Base-by-base conservation (phyloP, 2,797 vertebrate species). In the Rallus crepitans region DNA sequence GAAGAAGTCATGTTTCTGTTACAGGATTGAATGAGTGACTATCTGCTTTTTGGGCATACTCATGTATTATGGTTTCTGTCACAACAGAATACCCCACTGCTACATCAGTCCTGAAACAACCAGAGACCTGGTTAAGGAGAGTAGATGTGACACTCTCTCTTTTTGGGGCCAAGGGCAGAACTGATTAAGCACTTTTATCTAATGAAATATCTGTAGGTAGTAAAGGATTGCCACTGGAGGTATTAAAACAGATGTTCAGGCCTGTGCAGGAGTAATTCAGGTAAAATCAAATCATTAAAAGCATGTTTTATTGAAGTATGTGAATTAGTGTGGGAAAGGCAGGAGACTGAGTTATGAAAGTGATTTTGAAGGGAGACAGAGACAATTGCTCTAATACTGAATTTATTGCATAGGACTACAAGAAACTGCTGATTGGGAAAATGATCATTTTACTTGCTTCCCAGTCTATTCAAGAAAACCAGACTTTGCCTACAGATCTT, bases 241-340 rank as follows among this genome's bases (percentile, higher is more conserved):
- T 35, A 79, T 89, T 92, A 37, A 91, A 94, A 71, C 4, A 78
- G 92, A 86, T 56, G 47, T 7, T 28, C 2, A 1, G 55, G 35
- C 17, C 40, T 72, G 9, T 78, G 69, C 37, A 90, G 72, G 31
- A 0, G 0, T 89, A 86, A 87, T 78, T 87, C 61, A 81, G 53
- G 83, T 53, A 56, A 85, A 93, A 92, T 61, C 24, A 80, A 73
- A 92, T 57, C 20, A 75, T 72, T 83, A 75, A 71, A 87, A 78
- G 12, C 40, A 55, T 47, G 7, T 64, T 93, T 94, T 93, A 81
- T 83, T 65, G 50, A 72, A 94, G 23, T 25, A 48, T 11, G 7
- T 42, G 70, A 82, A 59, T 70, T 90, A 69, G 20, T 21, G 40
- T 56, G 15, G 27, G 35, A 90, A 84, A 81, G 23, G 18, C 35